Evolutionary conservation across 1,140 invertebrate species (phyloP).

Genomic region (Trachymyrmex cornetzi): DNA sequence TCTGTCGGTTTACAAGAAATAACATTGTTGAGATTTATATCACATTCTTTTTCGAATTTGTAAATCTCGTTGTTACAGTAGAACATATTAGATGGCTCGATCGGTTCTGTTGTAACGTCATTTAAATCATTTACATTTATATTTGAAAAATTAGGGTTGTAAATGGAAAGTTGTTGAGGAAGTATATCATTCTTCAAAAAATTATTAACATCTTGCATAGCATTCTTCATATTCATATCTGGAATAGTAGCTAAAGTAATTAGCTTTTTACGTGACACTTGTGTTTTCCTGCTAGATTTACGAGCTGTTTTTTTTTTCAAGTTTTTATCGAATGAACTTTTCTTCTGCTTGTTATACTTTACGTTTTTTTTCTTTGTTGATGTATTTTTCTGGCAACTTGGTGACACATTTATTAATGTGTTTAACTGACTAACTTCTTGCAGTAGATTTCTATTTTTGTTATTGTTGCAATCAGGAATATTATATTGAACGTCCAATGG

Average conservation of each 20-base stretch:
- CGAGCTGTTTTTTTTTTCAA: background rate
- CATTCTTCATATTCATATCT: background rate
- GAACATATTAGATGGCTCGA: background rate
- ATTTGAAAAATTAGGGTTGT: background rate
- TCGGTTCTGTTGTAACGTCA: background rate
- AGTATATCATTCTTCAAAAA: slow-evolving; percentile 52
- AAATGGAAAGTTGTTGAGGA: background rate
- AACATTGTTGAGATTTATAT: slow-evolving; percentile 47
- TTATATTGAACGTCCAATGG: slow-evolving; percentile 15
- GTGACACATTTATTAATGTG: background rate
- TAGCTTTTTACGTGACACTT: background rate
- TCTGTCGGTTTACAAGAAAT: background rate
- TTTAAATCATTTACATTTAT: background rate
- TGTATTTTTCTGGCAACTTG: background rate
- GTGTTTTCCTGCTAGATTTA: background rate
- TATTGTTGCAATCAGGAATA: slow-evolving; percentile 33
- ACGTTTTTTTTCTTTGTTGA: background rate
- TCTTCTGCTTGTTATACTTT: slow-evolving; percentile 21
- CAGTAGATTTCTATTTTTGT: slow-evolving; percentile 14
- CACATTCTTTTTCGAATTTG: background rate
- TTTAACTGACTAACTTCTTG: background rate
- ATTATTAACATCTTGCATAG: slow-evolving; percentile 19
- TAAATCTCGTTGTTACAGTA: background rate
- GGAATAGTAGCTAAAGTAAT: background rate
- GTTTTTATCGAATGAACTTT: slow-evolving; percentile 22